Conservation (phyloP, 2,113 vertebrate genomes). For the Dromaius novaehollandiae region DNA sequence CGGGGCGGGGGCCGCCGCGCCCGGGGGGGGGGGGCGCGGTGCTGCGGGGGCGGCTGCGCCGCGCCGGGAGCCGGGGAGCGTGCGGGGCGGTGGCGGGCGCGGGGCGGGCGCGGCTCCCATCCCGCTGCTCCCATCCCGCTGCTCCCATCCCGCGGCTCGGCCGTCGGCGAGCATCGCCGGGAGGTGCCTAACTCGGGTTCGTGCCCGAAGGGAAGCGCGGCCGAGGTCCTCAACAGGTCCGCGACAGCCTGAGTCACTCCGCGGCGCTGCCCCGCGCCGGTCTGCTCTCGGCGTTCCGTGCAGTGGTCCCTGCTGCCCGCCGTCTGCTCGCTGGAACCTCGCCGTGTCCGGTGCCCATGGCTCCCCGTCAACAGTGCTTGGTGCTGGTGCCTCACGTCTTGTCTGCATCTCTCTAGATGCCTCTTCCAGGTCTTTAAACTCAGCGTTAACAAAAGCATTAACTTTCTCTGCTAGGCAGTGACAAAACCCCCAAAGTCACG, state of each 20-base stretch:
- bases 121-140: no score
- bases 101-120: no score
- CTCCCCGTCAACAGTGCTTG: not conserved
- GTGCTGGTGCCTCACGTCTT: not conserved
- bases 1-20: no score
- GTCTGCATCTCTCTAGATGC: not conserved
- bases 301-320: not conserved
- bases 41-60: no score
- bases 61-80: no score
- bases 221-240: conserved; percentile 31
- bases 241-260: not conserved
- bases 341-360: not conserved
- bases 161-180: no score
- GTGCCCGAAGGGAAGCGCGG: not conserved
- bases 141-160: no score
- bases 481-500: not conserved
- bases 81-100: no score
- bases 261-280: not conserved
- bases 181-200: no score
- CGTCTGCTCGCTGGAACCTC: not conserved
- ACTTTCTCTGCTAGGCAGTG: not conserved
- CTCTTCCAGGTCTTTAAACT: not conserved
- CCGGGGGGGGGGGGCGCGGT: no score
- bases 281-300: not conserved
- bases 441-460: not conserved